A percentile compares a stretch with the other conserved stretches of the same genome.
These are phyloP conservation scores for Rhagonycha lutea DNA, from an alignment of 2,888 invertebrate genomes.

Conservation along the genomic window DNA sequence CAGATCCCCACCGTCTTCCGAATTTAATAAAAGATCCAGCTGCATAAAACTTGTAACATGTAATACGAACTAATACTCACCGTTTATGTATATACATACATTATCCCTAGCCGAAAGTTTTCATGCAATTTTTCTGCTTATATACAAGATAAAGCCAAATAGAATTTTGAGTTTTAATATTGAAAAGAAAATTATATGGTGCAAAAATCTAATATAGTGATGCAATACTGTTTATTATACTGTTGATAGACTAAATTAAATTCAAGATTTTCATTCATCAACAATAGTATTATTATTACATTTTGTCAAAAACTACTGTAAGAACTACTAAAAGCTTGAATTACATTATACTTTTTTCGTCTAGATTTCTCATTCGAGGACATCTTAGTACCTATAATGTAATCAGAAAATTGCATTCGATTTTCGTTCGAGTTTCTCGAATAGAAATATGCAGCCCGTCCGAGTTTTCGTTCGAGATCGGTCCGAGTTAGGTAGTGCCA, in stretches of 20 bases:
- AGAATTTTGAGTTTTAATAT: not conserved
- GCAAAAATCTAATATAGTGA: not conserved
- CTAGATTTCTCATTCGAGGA: no score
- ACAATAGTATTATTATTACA: no score
- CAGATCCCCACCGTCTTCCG: constrained; percentile 91
- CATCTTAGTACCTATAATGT: no score
- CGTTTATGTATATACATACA: not conserved
- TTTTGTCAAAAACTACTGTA: no score
- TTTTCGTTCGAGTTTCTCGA: no score
- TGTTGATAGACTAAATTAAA: not conserved
- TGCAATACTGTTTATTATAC: not conserved
- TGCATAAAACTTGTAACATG: constrained; percentile 57
- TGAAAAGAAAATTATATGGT: not conserved
- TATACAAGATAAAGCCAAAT: not conserved
- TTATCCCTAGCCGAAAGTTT: not conserved
- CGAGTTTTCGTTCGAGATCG: no score
- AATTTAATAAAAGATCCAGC: constrained; percentile 95
- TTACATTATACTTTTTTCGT: no score
- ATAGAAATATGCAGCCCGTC: no score
- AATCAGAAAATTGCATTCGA: no score
- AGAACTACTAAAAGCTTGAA: no score
- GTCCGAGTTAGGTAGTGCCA: no score
- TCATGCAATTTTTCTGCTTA: not conserved
- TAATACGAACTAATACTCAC: constrained; percentile 19
- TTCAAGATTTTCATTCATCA: not conserved